These are phyloP conservation scores for Prochilodus magdalenae DNA, from an alignment of 2,113 vertebrate species.

Conservation along the genomic window DNA sequence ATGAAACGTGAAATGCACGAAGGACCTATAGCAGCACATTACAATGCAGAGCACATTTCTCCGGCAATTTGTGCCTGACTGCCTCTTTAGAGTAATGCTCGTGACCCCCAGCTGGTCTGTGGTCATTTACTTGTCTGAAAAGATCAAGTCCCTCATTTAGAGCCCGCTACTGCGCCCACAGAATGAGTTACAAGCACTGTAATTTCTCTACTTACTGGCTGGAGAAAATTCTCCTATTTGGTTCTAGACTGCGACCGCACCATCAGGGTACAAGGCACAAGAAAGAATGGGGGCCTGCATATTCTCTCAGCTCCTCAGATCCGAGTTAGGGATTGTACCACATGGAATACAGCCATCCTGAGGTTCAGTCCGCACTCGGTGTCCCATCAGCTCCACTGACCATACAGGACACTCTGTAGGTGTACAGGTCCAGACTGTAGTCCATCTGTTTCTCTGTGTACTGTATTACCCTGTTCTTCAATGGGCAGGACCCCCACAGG, in stretches of 20 bases:
- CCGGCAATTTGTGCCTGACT: slow-evolving; percentile 30
- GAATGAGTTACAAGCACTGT: slow-evolving; percentile 22
- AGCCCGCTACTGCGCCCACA: background rate
- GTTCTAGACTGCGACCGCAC: background rate
- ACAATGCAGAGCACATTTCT: slow-evolving; percentile 27
- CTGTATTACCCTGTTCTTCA: no score
- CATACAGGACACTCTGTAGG: no score
- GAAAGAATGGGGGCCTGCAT: no score
- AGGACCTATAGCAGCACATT: slow-evolving; percentile 22
- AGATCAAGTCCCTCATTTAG: slow-evolving; percentile 46
- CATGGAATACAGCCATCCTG: no score
- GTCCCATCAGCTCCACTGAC: no score
- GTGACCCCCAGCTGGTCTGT: slow-evolving; percentile 3
- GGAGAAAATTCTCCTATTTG: background rate
- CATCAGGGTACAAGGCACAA: no score
- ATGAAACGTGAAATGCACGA: background rate
- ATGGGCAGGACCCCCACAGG: no score
- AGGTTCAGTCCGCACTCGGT: no score
- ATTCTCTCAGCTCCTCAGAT: no score
- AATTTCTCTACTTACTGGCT: slow-evolving; percentile 4
- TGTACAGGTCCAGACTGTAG: no score
- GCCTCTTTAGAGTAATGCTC: slow-evolving; percentile 23
- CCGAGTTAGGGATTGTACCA: no score
- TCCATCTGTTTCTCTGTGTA: no score
- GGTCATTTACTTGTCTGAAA: slow-evolving; percentile 39